A percentile compares a stretch with the other conserved stretches of the same genome.
phyloP scores from a whole-genome alignment of 2,888 invertebrate genomes.

The Nemotelus nigrinus region DNA sequence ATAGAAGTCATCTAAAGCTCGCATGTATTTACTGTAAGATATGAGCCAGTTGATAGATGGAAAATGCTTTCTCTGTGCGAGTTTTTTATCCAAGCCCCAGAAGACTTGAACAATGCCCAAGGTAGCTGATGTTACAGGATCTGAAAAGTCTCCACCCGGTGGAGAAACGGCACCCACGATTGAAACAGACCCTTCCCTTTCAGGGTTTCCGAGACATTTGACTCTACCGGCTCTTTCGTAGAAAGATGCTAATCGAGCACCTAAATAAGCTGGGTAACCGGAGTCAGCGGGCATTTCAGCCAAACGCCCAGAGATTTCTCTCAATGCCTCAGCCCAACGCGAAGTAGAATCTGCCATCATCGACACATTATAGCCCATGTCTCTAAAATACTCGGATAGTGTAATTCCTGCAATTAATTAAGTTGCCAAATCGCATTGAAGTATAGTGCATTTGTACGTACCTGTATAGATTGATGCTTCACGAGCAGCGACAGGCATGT shows the following conservation, averaged over 20 bases:
- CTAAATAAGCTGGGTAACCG: constrained; percentile 99
- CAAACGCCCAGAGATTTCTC: constrained; percentile 99
- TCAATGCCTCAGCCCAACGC: constrained; percentile 99
- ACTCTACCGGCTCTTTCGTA: constrained; percentile 99
- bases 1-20: constrained; percentile 98
- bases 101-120: constrained; percentile 99
- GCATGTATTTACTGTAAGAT: constrained; percentile 98
- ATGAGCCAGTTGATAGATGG: constrained; percentile 99
- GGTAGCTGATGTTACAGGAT: constrained; percentile 99
- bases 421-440: not conserved
- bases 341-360: constrained; percentile 99
- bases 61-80: constrained; percentile 99
- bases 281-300: constrained; percentile 99
- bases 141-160: constrained; percentile 99
- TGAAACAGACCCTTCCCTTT: constrained; percentile 97
- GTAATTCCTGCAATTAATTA: constrained; percentile 78
- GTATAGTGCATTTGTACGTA: constrained; percentile 52
- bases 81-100: constrained; percentile 99
- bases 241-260: constrained; percentile 97
- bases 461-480: constrained; percentile 99
- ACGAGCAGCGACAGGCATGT: constrained; percentile 99
- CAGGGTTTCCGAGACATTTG: constrained; percentile 96
- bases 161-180: constrained; percentile 99
- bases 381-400: constrained; percentile 98
- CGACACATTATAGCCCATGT: constrained; percentile 99